Evolutionary conservation across 2,888 invertebrate species (phyloP).

Genomic region (Conus canariensis): DNA sequence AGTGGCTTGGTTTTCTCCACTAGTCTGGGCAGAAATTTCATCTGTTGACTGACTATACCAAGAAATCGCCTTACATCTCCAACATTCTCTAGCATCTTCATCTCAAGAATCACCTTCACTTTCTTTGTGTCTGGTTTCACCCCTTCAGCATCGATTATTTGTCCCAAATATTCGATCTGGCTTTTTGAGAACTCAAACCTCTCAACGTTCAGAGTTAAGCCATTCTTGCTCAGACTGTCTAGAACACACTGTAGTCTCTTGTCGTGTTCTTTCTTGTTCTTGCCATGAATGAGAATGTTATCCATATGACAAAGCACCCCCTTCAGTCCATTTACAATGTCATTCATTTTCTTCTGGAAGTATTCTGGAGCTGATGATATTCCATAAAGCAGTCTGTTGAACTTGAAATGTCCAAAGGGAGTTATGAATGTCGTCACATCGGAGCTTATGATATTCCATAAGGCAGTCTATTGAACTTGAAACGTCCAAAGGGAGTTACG

Average conservation of each 20-base stretch:
- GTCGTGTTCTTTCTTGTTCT: conserved; percentile 12
- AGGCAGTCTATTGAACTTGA: too few species aligned
- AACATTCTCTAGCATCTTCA: conserved; percentile 5
- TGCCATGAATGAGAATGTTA: background rate
- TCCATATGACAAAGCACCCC: conserved; percentile 52
- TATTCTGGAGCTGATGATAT: conserved; percentile 18
- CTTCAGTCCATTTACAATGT: conserved; percentile 15
- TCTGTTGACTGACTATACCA: conserved; percentile 29
- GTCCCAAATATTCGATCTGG: conserved; percentile 49
- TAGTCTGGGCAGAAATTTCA: conserved; percentile 29
- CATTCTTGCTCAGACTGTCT: conserved; percentile 26
- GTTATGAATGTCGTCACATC: background rate
- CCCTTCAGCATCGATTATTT: conserved; percentile 42
- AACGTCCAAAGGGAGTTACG: too few species aligned
- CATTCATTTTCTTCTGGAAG: conserved; percentile 36
- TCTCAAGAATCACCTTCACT: background rate
- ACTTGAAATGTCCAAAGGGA: background rate
- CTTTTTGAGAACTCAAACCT: conserved; percentile 27
- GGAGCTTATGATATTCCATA: background rate
- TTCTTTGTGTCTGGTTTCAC: background rate
- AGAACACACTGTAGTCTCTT: conserved; percentile 14
- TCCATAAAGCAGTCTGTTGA: background rate
- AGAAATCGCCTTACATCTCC: conserved; percentile 29
- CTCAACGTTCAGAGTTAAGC: conserved; percentile 19
- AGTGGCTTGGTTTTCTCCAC: background rate